These are phyloP conservation scores for Prinia subflava DNA, from an alignment of 2,113 vertebrate species.

Conservation along the genomic window DNA sequence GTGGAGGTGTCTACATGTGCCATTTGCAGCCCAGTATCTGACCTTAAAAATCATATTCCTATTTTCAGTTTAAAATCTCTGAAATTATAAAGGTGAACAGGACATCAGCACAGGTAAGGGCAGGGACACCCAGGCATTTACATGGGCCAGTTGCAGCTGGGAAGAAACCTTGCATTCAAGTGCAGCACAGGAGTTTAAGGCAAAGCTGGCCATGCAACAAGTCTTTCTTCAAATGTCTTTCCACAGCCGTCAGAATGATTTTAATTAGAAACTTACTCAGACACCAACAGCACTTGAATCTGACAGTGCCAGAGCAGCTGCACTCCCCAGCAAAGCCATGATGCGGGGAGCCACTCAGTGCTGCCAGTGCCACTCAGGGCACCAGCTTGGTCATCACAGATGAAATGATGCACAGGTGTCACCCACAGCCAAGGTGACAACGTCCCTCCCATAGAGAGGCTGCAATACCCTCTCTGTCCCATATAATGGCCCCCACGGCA, in stretches of 20 bases:
- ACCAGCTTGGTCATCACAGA: background rate
- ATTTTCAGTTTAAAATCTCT: background rate
- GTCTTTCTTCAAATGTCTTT: background rate
- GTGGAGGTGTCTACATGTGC: rapidly evolving
- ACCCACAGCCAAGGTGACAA: rapidly evolving
- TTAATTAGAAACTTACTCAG: background rate
- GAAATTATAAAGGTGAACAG: background rate
- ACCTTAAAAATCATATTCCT: background rate
- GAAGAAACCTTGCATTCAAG: background rate
- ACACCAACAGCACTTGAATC: background rate
- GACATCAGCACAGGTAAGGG: too few species aligned
- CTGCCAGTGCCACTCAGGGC: background rate
- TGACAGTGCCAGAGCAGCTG: background rate
- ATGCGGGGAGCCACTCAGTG: rapidly evolving
- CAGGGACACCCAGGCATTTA: background rate
- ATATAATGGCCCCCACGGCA: rapidly evolving
- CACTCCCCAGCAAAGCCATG: background rate
- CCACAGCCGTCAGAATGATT: background rate
- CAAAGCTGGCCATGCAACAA: background rate
- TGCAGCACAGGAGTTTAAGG: background rate
- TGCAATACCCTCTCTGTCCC: background rate
- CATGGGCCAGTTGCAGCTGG: background rate
- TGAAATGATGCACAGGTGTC: background rate
- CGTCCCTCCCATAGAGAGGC: background rate
- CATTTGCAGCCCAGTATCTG: background rate